phyloP scores from a whole-genome alignment of 2,888 invertebrate genomes.

The Hyposoter dolosus region DNA sequence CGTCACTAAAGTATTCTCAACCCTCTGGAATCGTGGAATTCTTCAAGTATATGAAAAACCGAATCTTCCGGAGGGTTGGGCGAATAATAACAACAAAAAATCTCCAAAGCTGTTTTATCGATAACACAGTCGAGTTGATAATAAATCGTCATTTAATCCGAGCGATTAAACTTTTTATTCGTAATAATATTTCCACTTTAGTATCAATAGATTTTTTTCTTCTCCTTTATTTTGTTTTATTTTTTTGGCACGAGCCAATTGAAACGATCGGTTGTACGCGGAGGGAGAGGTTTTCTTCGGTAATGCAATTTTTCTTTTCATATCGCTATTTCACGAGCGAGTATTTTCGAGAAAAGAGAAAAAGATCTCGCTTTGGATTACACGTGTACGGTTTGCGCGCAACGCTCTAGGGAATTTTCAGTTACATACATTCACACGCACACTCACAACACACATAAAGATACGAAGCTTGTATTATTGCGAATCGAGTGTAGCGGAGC shows the following conservation, averaged over 20 bases:
- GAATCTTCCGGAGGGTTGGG: not conserved
- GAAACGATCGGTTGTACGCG: constrained; percentile 30
- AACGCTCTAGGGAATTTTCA: constrained; percentile 39
- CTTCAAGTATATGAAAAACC: not conserved
- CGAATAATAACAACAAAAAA: not conserved
- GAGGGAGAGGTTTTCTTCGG: constrained; percentile 17
- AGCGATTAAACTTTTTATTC: constrained; percentile 27
- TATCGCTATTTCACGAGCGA: constrained; percentile 49
- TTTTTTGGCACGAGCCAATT: constrained; percentile 43
- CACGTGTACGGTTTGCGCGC: constrained; percentile 16
- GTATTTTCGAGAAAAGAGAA: constrained; percentile 33
- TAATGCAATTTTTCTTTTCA: constrained; percentile 42
- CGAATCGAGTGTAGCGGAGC: constrained; percentile 48
- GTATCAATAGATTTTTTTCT: not conserved
- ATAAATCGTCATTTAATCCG: constrained; percentile 14
- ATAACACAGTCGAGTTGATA: not conserved
- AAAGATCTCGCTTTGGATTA: constrained; percentile 48
- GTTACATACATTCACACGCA: not conserved
- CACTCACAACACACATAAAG: constrained; percentile 19
- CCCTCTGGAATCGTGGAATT: not conserved
- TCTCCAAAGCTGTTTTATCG: not conserved
- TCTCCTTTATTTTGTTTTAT: not conserved
- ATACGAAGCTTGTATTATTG: constrained; percentile 30
- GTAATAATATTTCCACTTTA: not conserved
- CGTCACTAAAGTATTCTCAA: not conserved